Conservation (phyloP, 2,113 vertebrate genomes). For the Peromyscus maniculatus region DNA sequence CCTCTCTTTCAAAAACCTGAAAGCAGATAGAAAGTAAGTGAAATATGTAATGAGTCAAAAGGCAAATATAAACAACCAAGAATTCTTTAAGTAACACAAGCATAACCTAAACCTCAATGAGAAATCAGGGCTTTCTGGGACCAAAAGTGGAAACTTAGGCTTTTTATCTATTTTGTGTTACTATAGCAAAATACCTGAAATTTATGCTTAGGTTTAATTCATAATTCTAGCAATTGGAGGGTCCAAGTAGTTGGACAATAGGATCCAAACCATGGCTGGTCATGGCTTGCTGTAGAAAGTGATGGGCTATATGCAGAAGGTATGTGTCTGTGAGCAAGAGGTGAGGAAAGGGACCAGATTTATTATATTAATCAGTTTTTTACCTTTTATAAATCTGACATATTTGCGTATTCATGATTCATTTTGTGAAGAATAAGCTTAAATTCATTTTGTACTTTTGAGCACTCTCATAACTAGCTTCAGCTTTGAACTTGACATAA, state of each 20-base stretch:
- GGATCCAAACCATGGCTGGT: not conserved
- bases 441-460: constrained; percentile 36
- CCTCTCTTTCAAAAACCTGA: not conserved
- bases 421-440: constrained; percentile 5
- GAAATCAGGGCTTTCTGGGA: not conserved
- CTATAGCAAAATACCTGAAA: not conserved
- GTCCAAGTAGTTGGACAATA: not conserved
- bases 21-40: not conserved
- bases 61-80: not conserved
- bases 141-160: not conserved
- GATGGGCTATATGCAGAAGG: not conserved
- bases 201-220: not conserved
- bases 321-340: not conserved
- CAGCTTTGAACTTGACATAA: not conserved
- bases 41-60: too few species aligned
- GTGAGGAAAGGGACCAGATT: not conserved
- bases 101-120: not conserved
- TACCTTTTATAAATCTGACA: not conserved
- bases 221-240: not conserved
- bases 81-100: not conserved
- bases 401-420: not conserved
- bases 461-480: not conserved
- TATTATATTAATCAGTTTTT: not conserved
- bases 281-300: not conserved
- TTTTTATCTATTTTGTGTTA: not conserved